phyloP scores from a whole-genome alignment of 2,888 invertebrate species.

The Polymixis flavicincta region DNA sequence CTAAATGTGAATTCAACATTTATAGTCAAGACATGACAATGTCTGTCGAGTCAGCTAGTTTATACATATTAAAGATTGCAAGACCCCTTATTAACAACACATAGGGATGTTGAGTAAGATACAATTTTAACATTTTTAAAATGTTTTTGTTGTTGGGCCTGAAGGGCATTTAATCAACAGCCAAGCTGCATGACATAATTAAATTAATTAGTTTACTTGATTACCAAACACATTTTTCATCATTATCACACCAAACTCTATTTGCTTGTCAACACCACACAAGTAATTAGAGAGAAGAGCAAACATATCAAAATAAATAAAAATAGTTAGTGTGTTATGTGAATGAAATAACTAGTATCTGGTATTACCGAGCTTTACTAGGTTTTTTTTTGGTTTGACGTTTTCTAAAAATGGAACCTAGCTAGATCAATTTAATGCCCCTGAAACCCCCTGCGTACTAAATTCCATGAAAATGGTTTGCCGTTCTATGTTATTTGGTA shows the following conservation, averaged over 20 bases:
- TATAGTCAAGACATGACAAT: no score
- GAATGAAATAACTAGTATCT: neutral
- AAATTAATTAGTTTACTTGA: neutral
- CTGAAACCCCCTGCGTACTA: no score
- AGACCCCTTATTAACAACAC: neutral
- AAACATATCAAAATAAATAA: neutral
- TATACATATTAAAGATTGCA: neutral
- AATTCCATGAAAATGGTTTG: no score
- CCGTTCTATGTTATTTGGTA: no score
- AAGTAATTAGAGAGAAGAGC: neutral
- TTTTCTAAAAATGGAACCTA: no score
- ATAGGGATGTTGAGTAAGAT: neutral
- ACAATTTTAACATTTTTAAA: neutral
- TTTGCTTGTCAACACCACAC: neutral
- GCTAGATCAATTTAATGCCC: no score
- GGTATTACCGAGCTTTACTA: no score
- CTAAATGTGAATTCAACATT: no score
- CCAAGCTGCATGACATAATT: neutral
- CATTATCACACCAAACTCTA: neutral
- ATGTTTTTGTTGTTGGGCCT: neutral
- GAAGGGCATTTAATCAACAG: neutral
- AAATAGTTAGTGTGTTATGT: neutral
- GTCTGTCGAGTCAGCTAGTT: no score
- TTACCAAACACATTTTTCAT: constrained; percentile 4
- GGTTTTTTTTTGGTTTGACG: no score